These are phyloP conservation scores for Urophycis tenuis DNA, from an alignment of 2,797 vertebrate genomes.

Conservation along the genomic window DNA sequence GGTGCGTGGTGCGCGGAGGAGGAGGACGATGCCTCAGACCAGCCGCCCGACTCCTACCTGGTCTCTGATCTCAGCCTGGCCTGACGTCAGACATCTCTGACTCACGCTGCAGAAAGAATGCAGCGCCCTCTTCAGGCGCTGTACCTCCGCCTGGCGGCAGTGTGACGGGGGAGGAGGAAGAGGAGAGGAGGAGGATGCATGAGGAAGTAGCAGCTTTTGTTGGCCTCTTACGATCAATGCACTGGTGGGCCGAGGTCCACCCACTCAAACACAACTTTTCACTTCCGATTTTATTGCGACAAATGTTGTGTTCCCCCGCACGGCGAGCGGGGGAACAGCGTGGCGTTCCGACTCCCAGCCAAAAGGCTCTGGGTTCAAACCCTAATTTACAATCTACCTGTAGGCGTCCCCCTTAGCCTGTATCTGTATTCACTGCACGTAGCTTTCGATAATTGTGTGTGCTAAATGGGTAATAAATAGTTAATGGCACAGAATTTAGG, in stretches of 20 bases:
- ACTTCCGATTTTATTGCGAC: not conserved
- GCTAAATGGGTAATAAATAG: no score
- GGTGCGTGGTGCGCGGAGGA: not conserved
- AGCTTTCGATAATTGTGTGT: not conserved
- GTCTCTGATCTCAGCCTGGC: slow-evolving; percentile 66
- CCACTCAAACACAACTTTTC: not conserved
- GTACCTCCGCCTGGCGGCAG: slow-evolving; percentile 62
- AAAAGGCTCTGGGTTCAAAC: not conserved
- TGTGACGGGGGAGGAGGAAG: slow-evolving; percentile 8
- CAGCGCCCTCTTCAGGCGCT: slow-evolving; percentile 61
- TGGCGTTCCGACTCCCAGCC: not conserved
- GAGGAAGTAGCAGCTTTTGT: not conserved
- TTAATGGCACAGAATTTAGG: no score
- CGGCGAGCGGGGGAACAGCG: not conserved
- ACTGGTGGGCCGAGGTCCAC: not conserved
- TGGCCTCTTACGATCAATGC: not conserved
- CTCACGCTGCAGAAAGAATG: slow-evolving; percentile 69
- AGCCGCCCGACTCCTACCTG: slow-evolving; percentile 51
- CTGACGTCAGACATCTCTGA: slow-evolving; percentile 72
- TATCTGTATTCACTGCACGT: not conserved
- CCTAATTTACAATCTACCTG: not conserved
- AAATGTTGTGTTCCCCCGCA: not conserved
- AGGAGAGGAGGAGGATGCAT: slow-evolving; percentile 8
- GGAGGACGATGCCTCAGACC: not conserved
- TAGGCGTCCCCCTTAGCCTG: not conserved